phyloP scores from a whole-genome alignment of 2,113 vertebrate species.

The Bubalus kerabau region DNA sequence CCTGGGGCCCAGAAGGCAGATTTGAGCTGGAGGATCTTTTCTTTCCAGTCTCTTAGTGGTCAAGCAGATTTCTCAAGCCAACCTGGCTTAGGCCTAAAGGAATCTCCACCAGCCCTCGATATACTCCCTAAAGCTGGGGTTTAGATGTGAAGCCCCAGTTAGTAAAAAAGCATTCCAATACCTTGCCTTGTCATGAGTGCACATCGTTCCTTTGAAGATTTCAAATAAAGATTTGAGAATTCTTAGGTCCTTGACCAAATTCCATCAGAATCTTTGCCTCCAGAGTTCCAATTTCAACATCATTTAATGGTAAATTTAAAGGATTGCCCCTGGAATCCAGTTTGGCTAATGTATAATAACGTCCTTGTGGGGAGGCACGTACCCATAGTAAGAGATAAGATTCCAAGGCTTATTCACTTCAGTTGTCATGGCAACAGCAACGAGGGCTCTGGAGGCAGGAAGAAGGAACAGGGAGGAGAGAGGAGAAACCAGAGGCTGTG shows the following conservation, averaged over 20 bases:
- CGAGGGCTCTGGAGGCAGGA: not conserved
- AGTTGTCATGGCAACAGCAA: slow-evolving; percentile 45
- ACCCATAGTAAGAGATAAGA: slow-evolving; percentile 38
- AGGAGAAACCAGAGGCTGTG: not conserved
- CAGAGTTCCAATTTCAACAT: slow-evolving; percentile 13
- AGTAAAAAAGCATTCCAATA: not conserved
- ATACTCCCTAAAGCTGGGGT: not conserved
- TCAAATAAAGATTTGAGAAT: slow-evolving; percentile 27
- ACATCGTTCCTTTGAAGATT: not conserved
- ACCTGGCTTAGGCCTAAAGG: not conserved
- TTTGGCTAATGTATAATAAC: slow-evolving; percentile 28
- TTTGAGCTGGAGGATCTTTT: not conserved
- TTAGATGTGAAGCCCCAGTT: not conserved
- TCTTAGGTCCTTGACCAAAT: not conserved
- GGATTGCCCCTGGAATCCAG: slow-evolving; percentile 25
- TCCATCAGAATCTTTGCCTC: not conserved
- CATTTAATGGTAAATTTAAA: slow-evolving; percentile 56
- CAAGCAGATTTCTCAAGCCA: not conserved
- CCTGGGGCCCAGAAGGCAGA: not conserved
- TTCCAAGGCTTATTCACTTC: slow-evolving; percentile 26
- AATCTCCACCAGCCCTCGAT: not conserved
- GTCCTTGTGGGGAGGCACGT: slow-evolving; percentile 30
- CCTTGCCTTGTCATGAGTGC: not conserved
- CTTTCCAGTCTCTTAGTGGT: not conserved
- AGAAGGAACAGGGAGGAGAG: not conserved